Evolutionary conservation across 1,140 invertebrate genomes (phyloP), one percentile per base, ranked within the genome.

Genomic region (Zaprionus taronus): DNA sequence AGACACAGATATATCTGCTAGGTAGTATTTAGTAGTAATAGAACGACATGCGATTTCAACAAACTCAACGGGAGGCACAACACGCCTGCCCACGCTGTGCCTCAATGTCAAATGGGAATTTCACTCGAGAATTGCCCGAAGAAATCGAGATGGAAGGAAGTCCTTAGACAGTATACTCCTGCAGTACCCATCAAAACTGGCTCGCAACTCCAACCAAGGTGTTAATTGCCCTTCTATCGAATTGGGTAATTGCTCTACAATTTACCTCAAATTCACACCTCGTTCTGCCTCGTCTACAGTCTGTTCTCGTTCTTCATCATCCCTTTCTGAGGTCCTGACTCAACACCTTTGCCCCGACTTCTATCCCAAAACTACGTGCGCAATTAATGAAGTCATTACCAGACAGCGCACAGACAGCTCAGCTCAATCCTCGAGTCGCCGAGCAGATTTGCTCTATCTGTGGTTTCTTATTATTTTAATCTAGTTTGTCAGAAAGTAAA

Each of bases 261-360:
- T 75, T 83, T 89, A 81, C 81, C 84, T 89, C 84, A 89, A 89
- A 89, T 81, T 89, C 81, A 89, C 84, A 89, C 84, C 84, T 87
- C 61, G 56, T 51, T 17, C 28, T 24, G 20, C 26, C n/a, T 38
- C 15, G 22, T 44, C 36, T 60, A 14, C 36, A 24, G 20, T 38
- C 11, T 55, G 2, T 24, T 6, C 60, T 15, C 15, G 47, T 11
- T 9, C 38, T 28, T 72, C 60, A 41, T 63, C 24, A n/a, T n/a
- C 24, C 7, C 22, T n/a, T 34, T 15, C 28, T 47, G 31, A 5
- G 41, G 17, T 69, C 20, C 20, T 31, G 9, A 12, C 31, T 47
- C 56, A 62, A 61, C 57, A 74, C 60, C 49, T 55, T 34, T 56
- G 2, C 41, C 17, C 26, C 11, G 5, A 51, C 57, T 38, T 36